phyloP scores from a whole-genome alignment of 1,140 invertebrate genomes.

The Choristoneura fumiferana region DNA sequence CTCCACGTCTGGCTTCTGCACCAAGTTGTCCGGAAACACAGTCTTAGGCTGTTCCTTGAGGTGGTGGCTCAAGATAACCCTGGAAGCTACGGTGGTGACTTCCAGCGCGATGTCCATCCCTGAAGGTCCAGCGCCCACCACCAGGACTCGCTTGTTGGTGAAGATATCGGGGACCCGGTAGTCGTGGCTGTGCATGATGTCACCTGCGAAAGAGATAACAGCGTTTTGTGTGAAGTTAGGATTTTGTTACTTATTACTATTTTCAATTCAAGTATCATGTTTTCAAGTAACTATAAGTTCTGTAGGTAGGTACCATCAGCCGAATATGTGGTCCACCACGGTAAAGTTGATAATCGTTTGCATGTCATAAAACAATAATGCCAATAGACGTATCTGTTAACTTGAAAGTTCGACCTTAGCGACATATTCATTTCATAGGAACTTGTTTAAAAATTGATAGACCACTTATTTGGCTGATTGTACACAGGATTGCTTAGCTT shows the following conservation, averaged over 20 bases:
- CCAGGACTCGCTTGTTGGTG: slow-evolving; percentile 82
- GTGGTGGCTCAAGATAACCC: slow-evolving; percentile 85
- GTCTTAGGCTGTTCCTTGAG: slow-evolving; percentile 79
- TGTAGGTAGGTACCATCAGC: too few relatives aligned
- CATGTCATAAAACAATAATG: too few relatives aligned
- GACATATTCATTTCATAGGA: too few relatives aligned
- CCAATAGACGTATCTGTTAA: too few relatives aligned
- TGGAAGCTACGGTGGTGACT: slow-evolving; percentile 82
- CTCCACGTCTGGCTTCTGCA: slow-evolving; percentile 82
- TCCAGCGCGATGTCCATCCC: slow-evolving; percentile 92
- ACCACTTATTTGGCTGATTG: too few relatives aligned
- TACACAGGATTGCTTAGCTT: too few relatives aligned
- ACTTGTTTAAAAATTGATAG: too few relatives aligned
- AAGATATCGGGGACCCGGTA: slow-evolving; percentile 87
- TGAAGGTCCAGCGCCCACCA: slow-evolving; percentile 92
- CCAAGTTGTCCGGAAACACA: slow-evolving; percentile 82
- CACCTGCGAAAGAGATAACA: slow-evolving; percentile 67
- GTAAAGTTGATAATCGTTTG: too few relatives aligned
- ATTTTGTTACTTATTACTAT: neutral
- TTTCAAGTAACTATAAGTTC: too few relatives aligned
- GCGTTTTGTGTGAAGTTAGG: neutral
- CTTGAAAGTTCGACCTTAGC: too few relatives aligned
- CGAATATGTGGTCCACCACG: too few relatives aligned
- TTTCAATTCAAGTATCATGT: neutral
- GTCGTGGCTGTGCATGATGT: slow-evolving; percentile 90